Conservation (phyloP, 1,140 invertebrate genomes). For the Atta texana region DNA sequence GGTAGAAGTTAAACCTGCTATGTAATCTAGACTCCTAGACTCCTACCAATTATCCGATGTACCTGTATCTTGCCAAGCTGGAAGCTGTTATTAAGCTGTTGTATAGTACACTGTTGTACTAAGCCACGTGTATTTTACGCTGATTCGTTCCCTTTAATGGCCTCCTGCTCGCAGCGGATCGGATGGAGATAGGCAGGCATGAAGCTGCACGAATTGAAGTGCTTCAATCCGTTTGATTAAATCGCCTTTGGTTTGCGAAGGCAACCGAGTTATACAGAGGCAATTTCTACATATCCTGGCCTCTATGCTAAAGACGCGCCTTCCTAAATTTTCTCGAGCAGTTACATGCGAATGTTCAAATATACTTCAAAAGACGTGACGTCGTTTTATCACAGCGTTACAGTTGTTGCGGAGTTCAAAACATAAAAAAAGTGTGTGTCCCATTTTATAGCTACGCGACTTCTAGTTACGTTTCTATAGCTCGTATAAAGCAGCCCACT, state of each 20-base stretch:
- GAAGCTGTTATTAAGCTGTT: constrained; percentile 34
- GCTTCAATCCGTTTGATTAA: constrained; percentile 73
- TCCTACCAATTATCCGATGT: constrained; percentile 14
- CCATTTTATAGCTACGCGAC: constrained; percentile 6
- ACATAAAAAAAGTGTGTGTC: constrained; percentile 1
- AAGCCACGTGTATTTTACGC: constrained; percentile 7
- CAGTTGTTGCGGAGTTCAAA: neutral
- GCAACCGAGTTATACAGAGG: constrained; percentile 1
- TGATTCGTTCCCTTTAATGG: constrained; percentile 43
- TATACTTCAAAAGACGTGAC: neutral
- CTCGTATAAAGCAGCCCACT: neutral
- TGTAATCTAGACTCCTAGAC: neutral
- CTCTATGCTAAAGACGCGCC: neutral
- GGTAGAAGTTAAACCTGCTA: neutral
- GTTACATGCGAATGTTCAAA: neutral
- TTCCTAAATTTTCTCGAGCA: neutral
- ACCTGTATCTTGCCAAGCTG: neutral
- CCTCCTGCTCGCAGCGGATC: neutral
- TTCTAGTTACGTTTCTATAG: constrained; percentile 27
- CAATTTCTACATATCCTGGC: neutral
- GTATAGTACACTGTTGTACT: neutral
- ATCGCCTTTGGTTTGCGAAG: constrained; percentile 62
- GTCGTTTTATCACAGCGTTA: neutral
- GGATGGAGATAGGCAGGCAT: neutral
- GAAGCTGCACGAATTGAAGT: constrained; percentile 65